These are phyloP conservation scores for Salvelinus sp. DNA, from an alignment of 2,113 vertebrate genomes.

Conservation along the genomic window DNA sequence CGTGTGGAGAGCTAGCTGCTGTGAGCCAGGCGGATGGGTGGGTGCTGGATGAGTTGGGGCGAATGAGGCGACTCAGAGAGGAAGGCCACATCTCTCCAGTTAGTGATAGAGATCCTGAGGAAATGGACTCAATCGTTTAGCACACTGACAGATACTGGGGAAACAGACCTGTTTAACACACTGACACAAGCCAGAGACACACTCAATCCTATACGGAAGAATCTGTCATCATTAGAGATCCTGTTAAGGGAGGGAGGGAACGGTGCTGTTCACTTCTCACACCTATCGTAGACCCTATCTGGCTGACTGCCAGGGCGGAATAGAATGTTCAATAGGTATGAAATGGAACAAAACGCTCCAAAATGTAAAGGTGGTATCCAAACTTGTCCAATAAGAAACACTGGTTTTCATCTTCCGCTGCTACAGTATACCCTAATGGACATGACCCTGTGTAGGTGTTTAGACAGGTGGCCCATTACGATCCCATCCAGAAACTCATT, in stretches of 20 bases:
- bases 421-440: too few relatives aligned
- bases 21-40: background rate
- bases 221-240: conserved; percentile 24
- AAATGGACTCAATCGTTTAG: conserved; percentile 7
- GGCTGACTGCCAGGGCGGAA: conserved; percentile 13
- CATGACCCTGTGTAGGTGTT: conserved; percentile 48
- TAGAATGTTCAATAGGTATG: conserved; percentile 41
- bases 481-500: conserved; percentile 34
- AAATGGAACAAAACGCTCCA: too few relatives aligned
- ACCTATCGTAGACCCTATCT: background rate
- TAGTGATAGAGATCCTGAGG: background rate
- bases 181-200: too few relatives aligned
- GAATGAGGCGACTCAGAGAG: background rate
- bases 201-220: conserved; percentile 9
- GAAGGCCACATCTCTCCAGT: too few relatives aligned
- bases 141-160: conserved; percentile 4
- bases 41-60: background rate
- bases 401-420: too few relatives aligned
- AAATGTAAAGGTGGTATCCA: too few relatives aligned
- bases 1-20: background rate
- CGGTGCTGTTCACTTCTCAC: background rate
- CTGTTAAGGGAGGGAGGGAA: conserved; percentile 2
- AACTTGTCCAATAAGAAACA: too few relatives aligned
- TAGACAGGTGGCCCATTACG: conserved; percentile 62
- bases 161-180: background rate